phyloP scores from a whole-genome alignment of 2,888 invertebrate species.

The Stramonita haemastoma region DNA sequence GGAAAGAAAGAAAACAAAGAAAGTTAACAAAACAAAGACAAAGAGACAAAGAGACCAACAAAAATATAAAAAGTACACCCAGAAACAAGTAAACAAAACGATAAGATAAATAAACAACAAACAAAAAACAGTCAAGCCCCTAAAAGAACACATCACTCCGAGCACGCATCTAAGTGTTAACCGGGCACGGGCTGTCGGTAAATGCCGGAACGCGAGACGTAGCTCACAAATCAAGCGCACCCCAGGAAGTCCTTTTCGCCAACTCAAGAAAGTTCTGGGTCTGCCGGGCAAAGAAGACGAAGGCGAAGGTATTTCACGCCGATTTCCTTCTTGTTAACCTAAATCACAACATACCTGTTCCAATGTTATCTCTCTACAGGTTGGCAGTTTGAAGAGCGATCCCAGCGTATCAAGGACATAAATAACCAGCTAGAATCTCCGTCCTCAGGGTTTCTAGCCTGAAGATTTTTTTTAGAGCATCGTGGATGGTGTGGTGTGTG shows the following conservation, averaged over 20 bases:
- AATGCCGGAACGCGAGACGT: neutral
- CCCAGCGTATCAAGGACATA: constrained; percentile 17
- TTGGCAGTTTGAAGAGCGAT: constrained; percentile 27
- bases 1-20: neutral
- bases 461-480: neutral
- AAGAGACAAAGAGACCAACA: neutral
- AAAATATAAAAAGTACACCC: neutral
- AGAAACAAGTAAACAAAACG: neutral
- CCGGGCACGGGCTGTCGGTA: neutral
- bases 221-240: constrained; percentile 28
- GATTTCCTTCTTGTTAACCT: constrained; percentile 29
- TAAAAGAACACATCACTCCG: too few relatives aligned
- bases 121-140: neutral
- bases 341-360: constrained; percentile 32
- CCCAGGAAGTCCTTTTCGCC: constrained; percentile 13
- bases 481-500: neutral
- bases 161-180: neutral
- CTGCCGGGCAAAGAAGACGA: neutral
- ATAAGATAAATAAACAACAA: neutral
- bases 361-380: constrained; percentile 11
- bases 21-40: neutral
- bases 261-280: neutral
- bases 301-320: constrained; percentile 32
- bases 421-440: constrained; percentile 20
- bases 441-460: neutral